Percentiles rank a stretch among this genome's conserved stretches.
Conservation (phyloP, 2,113 vertebrate genomes). For the Typhlomys cinereus region DNA sequence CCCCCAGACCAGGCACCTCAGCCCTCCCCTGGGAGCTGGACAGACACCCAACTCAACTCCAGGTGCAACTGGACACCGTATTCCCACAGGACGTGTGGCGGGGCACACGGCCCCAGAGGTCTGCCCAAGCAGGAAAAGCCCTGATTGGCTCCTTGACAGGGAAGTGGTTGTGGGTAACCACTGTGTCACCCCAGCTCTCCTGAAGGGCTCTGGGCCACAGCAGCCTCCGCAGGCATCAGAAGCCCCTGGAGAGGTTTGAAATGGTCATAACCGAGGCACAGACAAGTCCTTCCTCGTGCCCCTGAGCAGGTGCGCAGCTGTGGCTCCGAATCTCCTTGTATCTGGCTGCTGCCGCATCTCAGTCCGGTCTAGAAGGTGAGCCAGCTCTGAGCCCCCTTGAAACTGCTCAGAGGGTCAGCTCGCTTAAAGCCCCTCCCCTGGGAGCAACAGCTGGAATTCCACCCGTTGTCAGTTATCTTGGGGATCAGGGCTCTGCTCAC, state of each 20-base stretch:
- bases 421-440: background rate
- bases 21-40: background rate
- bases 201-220: background rate
- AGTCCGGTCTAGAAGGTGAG: background rate
- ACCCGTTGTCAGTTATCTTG: background rate
- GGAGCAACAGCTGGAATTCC: background rate
- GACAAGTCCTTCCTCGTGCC: background rate
- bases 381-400: background rate
- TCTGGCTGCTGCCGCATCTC: background rate
- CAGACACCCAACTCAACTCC: background rate
- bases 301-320: rapidly evolving
- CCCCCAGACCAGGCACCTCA: background rate
- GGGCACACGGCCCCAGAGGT: no score
- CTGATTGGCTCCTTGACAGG: no score
- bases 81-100: background rate
- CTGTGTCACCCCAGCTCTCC: rapidly evolving
- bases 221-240: no score
- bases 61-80: background rate
- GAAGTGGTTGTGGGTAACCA: background rate
- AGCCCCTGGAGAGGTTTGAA: no score
- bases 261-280: background rate
- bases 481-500: background rate
- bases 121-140: no score
- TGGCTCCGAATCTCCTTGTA: rapidly evolving
- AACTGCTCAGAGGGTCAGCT: rapidly evolving